These are phyloP conservation scores for Dendrophyllia cribrosa DNA, from an alignment of 64 coral and sea anemone genomes.

Conservation along the genomic window DNA sequence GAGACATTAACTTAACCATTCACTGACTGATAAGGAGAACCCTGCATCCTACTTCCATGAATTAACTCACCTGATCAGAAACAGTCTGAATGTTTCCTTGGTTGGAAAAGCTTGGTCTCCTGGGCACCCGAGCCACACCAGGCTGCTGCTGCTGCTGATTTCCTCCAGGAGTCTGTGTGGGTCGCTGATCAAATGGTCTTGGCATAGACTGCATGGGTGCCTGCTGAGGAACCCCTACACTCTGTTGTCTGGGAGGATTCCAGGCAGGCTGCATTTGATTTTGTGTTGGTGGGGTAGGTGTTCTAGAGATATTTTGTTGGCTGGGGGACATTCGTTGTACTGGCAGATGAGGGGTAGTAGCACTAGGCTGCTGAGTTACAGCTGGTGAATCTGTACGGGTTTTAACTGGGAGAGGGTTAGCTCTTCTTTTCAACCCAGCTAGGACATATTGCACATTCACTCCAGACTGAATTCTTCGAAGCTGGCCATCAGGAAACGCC, in stretches of 20 bases:
- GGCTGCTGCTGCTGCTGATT: slow-evolving; percentile 22
- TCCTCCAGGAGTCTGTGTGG: not conserved
- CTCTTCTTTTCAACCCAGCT: slow-evolving; percentile 69
- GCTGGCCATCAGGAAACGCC: slow-evolving; percentile 85
- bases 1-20: too few species aligned
- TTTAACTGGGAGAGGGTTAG: slow-evolving; percentile 78
- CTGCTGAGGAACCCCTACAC: not conserved
- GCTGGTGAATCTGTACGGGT: slow-evolving; percentile 65
- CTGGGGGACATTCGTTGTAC: slow-evolving; percentile 30
- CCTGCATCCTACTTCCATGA: too few species aligned
- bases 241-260: slow-evolving; percentile 40
- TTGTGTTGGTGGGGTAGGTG: slow-evolving; percentile 33
- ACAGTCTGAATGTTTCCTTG: slow-evolving; percentile 5
- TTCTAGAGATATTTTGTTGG: slow-evolving; percentile 27
- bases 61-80: slow-evolving; percentile 9
- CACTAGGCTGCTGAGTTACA: slow-evolving; percentile 43
- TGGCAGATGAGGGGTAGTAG: slow-evolving; percentile 3
- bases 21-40: too few species aligned
- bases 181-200: slow-evolving; percentile 3
- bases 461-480: slow-evolving; percentile 77
- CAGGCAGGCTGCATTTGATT: slow-evolving; percentile 13
- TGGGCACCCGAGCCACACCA: slow-evolving; percentile 5
- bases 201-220: not conserved
- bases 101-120: not conserved
- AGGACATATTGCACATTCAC: slow-evolving; percentile 87